Evolutionary conservation across 1,140 invertebrate genomes (phyloP), one percentile per base, ranked within the genome.

Genomic region (Pygmarrhopalites habei): DNA sequence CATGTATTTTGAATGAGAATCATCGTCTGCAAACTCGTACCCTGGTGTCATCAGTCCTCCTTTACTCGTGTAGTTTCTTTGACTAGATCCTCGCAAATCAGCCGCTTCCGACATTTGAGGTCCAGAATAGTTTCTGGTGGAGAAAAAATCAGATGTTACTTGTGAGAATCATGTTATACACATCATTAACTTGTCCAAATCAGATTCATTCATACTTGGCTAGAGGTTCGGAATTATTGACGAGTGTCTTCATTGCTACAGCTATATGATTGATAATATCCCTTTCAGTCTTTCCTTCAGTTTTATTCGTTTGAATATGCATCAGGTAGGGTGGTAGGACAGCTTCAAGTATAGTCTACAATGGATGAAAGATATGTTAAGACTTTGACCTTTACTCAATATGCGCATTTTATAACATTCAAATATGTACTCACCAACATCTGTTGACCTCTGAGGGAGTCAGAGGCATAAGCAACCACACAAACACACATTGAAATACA

Each of bases 381-480:
- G 21, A 15, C 19, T 12, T 29, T 25, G 15, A 52, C 14, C 26
- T 12, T 26, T 4, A 28, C 4, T 52, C 26, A 29, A 28, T 25
- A 52, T 26, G 10, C 26, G 14, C 4, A 28, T 52, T 7, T 52
- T 26, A 32, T 41, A n/a, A 32, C 19, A 52, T 53, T 52, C 25
- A 29, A 60, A 60, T 4, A 25, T 41, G 5, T 14, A 21, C 79
- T 81, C 76, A 89, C 88, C 74, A 99, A 79, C 95, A 99, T 99
- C 78, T 99, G 96, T 76, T 95, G 92, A 39, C 92, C 92, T 67
- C 97, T 80, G 52, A 89, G 84, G 47, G 94, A 95, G 77, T 98
- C 95, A 17, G 95, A 89, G 1, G 95, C 89, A 78, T 98, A 99
- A 1, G 94, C 93, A 17, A 98, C 90, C 0, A 99, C 95, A 83